Percentiles rank a stretch among this genome's conserved stretches.
Conservation (phyloP, 2,888 invertebrate species). For the Andrena trimmerana region DNA sequence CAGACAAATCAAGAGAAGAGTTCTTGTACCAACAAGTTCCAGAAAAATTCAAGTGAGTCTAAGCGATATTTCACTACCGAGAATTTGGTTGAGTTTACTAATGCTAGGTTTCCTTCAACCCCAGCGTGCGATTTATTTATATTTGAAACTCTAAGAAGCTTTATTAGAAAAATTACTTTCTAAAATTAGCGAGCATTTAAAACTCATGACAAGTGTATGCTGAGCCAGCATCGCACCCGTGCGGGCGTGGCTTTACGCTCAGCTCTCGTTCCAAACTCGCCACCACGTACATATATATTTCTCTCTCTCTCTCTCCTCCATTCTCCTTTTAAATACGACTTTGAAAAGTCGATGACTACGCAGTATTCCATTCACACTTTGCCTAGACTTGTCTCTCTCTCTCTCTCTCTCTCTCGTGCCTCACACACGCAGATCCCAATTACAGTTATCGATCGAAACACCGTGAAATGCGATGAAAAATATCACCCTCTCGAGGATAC, state of each 20-base stretch:
- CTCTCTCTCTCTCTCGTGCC: conserved; percentile 3
- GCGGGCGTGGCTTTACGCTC: conserved; percentile 1
- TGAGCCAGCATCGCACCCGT: not conserved
- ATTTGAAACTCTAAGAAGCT: not conserved
- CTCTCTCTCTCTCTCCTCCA: not conserved
- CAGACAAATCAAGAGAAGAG: too few relatives aligned
- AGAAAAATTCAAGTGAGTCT: not conserved
- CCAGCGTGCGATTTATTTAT: too few relatives aligned
- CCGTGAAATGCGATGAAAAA: conserved; percentile 42
- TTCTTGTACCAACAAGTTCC: not conserved
- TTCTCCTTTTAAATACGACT: not conserved
- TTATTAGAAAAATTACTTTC: not conserved
- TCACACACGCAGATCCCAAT: not conserved
- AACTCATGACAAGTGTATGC: not conserved
- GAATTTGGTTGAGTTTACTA: too few relatives aligned
- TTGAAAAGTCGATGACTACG: conserved; percentile 21
- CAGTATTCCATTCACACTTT: conserved; percentile 6
- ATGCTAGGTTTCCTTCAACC: too few relatives aligned
- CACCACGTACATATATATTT: not conserved
- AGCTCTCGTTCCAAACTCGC: conserved; percentile 9
- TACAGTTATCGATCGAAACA: conserved; percentile 29
- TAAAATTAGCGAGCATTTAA: not conserved
- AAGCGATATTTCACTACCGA: too few relatives aligned
- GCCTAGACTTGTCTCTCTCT: not conserved
- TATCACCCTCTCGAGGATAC: conserved; percentile 6